These are phyloP conservation scores for Calypte anna DNA, from an alignment of 2,113 vertebrate species.

Conservation along the genomic window DNA sequence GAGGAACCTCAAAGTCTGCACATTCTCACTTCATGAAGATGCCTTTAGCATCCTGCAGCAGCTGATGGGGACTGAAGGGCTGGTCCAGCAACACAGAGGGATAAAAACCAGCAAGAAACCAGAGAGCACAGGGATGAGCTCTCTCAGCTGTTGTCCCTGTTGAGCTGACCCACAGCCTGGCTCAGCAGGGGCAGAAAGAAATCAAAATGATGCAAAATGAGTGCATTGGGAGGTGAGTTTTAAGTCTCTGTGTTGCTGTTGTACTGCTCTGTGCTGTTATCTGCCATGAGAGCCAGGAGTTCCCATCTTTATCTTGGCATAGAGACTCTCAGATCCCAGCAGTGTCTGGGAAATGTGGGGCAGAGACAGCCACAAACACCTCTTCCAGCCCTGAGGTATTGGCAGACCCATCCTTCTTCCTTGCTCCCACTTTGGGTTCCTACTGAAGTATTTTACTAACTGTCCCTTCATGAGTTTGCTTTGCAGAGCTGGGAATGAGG, in stretches of 20 bases:
- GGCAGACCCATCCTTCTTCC: neutral
- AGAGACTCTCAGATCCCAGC: neutral
- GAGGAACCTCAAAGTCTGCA: neutral
- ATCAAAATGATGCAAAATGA: neutral
- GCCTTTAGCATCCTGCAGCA: neutral
- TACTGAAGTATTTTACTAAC: neutral
- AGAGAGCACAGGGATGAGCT: fast-evolving
- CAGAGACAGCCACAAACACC: neutral
- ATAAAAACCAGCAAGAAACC: neutral
- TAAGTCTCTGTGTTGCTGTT: neutral
- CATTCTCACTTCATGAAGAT: fast-evolving
- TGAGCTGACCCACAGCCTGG: neutral
- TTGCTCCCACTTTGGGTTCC: neutral
- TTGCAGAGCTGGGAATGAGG: neutral
- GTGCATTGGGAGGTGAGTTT: neutral
- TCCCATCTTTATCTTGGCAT: slow-evolving; percentile 59
- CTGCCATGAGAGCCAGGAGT: slow-evolving; percentile 48
- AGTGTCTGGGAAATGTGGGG: neutral
- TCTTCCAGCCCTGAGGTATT: neutral
- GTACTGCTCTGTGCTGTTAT: slow-evolving; percentile 34
- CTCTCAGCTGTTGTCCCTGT: neutral
- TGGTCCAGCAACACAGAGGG: neutral
- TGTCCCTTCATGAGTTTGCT: neutral
- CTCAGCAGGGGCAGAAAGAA: slow-evolving; percentile 9
- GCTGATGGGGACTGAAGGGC: neutral